Conservation (phyloP, 2,888 invertebrate species). For the Tiliacea aurago region DNA sequence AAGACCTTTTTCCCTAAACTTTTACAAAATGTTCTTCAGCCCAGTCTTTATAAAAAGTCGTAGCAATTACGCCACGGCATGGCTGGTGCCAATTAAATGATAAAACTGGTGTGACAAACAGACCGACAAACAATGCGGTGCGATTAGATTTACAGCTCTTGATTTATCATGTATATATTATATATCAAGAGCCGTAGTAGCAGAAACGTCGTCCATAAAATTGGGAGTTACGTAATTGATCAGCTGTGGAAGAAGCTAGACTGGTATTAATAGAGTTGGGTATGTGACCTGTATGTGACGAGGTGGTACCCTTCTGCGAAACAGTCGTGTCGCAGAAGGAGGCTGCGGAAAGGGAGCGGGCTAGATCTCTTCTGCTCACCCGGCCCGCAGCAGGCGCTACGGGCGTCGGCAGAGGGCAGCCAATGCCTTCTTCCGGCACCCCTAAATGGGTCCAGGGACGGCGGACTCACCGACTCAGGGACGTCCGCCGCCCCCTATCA, state of each 20-base stretch:
- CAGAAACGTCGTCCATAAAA: conserved; percentile 21
- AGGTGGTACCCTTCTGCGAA: too few relatives aligned
- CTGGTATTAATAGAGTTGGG: background rate
- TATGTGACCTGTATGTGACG: too few relatives aligned
- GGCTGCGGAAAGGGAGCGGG: too few relatives aligned
- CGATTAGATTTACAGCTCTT: conserved; percentile 60
- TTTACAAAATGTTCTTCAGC: conserved; percentile 28
- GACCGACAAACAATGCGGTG: conserved; percentile 52
- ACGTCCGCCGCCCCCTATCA: too few relatives aligned
- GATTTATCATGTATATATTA: conserved; percentile 47
- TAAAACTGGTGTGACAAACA: conserved; percentile 66
- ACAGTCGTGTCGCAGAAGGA: too few relatives aligned
- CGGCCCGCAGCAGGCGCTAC: too few relatives aligned
- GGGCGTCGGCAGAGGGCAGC: too few relatives aligned
- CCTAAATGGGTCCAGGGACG: too few relatives aligned
- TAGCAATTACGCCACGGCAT: conserved; percentile 61
- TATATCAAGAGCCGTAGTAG: too few relatives aligned
- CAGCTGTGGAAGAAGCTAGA: background rate
- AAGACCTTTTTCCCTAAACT: background rate
- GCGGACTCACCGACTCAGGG: too few relatives aligned
- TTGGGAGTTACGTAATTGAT: conserved; percentile 23
- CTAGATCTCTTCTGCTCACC: too few relatives aligned
- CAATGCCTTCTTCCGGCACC: too few relatives aligned
- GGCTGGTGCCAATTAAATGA: conserved; percentile 70
- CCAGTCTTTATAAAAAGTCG: conserved; percentile 9